phyloP scores from a whole-genome alignment of 2,797 vertebrate genomes.

The Dryobates pubescens region DNA sequence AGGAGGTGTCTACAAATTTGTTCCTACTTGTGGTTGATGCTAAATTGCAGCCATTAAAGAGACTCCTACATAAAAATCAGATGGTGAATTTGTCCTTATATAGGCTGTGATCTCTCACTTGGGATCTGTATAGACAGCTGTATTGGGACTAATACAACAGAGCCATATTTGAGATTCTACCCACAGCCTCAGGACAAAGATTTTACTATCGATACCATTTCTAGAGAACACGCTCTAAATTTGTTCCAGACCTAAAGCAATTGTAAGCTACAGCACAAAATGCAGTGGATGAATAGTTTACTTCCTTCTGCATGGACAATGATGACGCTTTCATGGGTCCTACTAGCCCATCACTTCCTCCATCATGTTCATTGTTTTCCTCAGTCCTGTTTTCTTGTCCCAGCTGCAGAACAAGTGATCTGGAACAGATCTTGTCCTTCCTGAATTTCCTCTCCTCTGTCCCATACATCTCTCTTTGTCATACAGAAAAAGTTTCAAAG shows the following conservation, averaged over 20 bases:
- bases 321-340: background rate
- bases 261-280: background rate
- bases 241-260: background rate
- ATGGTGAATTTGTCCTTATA: background rate
- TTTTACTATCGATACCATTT: background rate
- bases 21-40: background rate
- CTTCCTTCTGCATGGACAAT: background rate
- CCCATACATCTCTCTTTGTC: background rate
- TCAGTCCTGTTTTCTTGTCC: background rate
- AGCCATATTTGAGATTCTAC: background rate
- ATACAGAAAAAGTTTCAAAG: background rate
- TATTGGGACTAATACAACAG: background rate
- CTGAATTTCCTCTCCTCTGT: background rate
- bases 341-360: background rate
- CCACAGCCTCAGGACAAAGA: background rate
- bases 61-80: background rate
- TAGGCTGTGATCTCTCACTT: background rate
- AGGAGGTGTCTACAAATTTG: conserved; percentile 31
- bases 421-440: background rate
- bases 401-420: background rate
- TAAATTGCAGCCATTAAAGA: conserved; percentile 31
- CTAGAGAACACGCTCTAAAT: background rate
- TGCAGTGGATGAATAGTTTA: background rate
- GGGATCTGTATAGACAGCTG: background rate
- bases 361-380: background rate